Percentiles rank a stretch among this genome's conserved stretches.
phyloP scores from a whole-genome alignment of 2,888 invertebrate species.

The Mongoloraphidia duomilia region DNA sequence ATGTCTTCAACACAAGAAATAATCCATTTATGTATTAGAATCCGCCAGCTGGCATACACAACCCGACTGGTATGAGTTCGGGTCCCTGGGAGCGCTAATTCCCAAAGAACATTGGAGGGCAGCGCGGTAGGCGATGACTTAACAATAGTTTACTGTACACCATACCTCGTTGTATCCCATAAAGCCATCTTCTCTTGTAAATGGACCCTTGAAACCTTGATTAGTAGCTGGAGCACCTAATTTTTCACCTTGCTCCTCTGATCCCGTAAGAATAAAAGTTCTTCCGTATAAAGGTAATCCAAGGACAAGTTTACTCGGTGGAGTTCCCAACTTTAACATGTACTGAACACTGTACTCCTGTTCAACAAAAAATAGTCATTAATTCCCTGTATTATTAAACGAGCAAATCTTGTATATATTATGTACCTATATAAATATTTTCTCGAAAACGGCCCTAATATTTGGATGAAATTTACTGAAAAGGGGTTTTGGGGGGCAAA shows the following conservation, averaged over 20 bases:
- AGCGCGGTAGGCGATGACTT: too few species aligned
- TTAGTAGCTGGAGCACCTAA: slow-evolving; percentile 40
- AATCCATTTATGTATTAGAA: too few species aligned
- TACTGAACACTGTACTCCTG: slow-evolving; percentile 66
- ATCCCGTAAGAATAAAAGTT: slow-evolving; percentile 47
- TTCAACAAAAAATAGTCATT: slow-evolving; percentile 11
- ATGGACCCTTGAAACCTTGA: slow-evolving; percentile 62
- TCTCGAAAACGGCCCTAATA: too few species aligned
- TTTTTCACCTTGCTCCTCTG: slow-evolving; percentile 25
- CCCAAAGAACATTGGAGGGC: too few species aligned
- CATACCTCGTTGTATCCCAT: slow-evolving; percentile 77
- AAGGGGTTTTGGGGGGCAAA: too few species aligned
- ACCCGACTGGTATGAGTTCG: too few species aligned
- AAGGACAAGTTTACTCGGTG: slow-evolving; percentile 60
- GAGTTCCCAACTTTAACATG: slow-evolving; percentile 57
- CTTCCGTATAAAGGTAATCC: slow-evolving; percentile 77
- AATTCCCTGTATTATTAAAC: slow-evolving; percentile 1
- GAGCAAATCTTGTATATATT: too few species aligned
- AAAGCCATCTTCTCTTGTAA: slow-evolving; percentile 64
- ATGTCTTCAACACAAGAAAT: too few species aligned
- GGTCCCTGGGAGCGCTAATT: too few species aligned
- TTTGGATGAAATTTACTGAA: too few species aligned
- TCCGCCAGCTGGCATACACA: too few species aligned
- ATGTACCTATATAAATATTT: too few species aligned
- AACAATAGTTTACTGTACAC: background rate